Conservation (phyloP, 30 jellyfish, hydroid and myxozoan genomes). For the Pelagia noctiluca region DNA sequence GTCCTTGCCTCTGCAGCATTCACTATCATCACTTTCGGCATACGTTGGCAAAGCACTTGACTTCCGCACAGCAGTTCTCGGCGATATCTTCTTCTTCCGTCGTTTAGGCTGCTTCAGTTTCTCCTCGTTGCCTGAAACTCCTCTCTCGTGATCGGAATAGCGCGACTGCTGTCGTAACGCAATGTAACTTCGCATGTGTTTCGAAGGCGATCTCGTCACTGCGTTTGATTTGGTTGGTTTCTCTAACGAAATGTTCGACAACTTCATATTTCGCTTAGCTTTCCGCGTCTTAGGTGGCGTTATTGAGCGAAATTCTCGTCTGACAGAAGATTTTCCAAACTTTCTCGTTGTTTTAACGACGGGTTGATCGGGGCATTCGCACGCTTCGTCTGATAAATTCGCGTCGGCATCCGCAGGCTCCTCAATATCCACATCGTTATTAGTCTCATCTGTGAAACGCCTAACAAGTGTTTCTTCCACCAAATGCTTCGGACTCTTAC, state of each 20-base stretch:
- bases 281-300: conserved; percentile 23
- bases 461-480: too few relatives aligned
- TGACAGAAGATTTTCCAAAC: too few relatives aligned
- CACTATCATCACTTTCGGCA: conserved; percentile 10
- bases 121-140: conserved; percentile 46
- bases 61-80: too few relatives aligned
- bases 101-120: background rate
- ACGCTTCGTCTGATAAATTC: too few relatives aligned
- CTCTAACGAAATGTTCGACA: conserved; percentile 11
- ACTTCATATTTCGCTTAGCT: conserved; percentile 13
- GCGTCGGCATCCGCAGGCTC: too few relatives aligned
- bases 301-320: too few relatives aligned
- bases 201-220: conserved; percentile 74
- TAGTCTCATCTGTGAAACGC: too few relatives aligned
- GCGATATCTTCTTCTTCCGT: background rate
- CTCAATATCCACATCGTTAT: too few relatives aligned
- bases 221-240: conserved; percentile 22
- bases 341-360: too few relatives aligned
- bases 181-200: conserved; percentile 94
- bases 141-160: conserved; percentile 63
- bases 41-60: background rate
- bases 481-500: too few relatives aligned
- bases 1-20: background rate
- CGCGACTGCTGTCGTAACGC: conserved; percentile 95
- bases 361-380: too few relatives aligned